These are phyloP conservation scores for Globicephala melas DNA, from an alignment of 2,113 vertebrate species.

Conservation along the genomic window DNA sequence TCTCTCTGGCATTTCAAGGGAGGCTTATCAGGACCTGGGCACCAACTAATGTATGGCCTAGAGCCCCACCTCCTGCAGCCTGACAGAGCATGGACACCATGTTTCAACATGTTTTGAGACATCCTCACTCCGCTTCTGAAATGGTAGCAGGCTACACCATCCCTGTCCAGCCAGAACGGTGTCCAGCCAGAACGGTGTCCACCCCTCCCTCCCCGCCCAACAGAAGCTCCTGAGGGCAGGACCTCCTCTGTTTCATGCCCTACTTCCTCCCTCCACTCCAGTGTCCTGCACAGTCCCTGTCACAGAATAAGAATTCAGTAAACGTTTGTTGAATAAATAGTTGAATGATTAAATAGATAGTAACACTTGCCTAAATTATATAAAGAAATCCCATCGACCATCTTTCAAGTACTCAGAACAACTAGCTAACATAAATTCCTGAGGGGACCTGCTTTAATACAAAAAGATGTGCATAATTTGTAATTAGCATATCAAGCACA, in stretches of 20 bases:
- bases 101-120: background rate
- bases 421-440: conserved; percentile 37
- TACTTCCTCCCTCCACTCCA: background rate
- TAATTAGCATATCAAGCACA: conserved; percentile 52
- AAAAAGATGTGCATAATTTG: conserved; percentile 29
- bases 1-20: background rate
- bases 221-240: background rate
- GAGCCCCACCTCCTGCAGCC: background rate
- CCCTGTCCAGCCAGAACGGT: background rate
- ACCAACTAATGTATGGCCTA: rapidly evolving
- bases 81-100: rapidly evolving
- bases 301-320: background rate
- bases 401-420: conserved; percentile 3
- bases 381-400: conserved; percentile 29
- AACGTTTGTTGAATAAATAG: conserved; percentile 36
- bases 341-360: background rate
- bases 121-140: background rate
- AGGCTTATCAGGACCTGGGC: background rate
- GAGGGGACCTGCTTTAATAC: conserved; percentile 42
- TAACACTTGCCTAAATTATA: conserved; percentile 11
- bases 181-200: background rate
- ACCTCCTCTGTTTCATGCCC: background rate
- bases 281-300: background rate
- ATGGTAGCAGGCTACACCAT: background rate
- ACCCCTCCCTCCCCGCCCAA: background rate